Conservation (phyloP, 2,797 vertebrate genomes). For the Rachycentron canadum region DNA sequence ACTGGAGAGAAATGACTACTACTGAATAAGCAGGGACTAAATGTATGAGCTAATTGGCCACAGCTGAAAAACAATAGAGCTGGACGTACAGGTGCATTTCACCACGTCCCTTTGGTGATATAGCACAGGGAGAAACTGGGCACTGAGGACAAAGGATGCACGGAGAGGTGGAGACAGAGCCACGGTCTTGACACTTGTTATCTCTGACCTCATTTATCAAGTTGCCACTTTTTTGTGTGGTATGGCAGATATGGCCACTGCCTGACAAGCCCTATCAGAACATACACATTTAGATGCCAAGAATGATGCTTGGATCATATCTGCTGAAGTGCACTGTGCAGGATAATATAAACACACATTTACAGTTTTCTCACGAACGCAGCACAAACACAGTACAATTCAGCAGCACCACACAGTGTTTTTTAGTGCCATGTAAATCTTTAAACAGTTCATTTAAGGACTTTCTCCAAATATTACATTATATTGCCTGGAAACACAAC, state of each 20-base stretch:
- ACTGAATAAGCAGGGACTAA: conserved; percentile 24
- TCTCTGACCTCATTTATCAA: conserved; percentile 55
- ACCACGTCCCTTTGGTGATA: conserved; percentile 10
- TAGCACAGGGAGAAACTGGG: conserved; percentile 28
- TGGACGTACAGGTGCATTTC: conserved; percentile 22
- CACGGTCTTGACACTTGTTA: conserved; percentile 51
- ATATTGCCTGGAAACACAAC: conserved; percentile 37
- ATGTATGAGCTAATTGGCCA: conserved; percentile 27
- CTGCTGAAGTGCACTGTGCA: conserved; percentile 19
- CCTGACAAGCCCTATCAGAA: conserved; percentile 33
- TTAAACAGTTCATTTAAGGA: conserved; percentile 41
- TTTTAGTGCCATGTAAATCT: conserved; percentile 34
- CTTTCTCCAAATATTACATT: conserved; percentile 33
- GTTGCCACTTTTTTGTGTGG: conserved; percentile 42
- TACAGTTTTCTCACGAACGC: conserved; percentile 31
- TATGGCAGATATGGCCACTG: conserved; percentile 29
- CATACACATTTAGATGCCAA: conserved; percentile 34
- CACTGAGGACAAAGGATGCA: conserved; percentile 15
- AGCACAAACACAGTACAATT: conserved; percentile 15
- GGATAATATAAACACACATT: conserved; percentile 27
- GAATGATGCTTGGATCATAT: conserved; percentile 23
- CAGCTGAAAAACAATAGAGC: conserved; percentile 39
- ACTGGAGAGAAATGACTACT: conserved; percentile 6
- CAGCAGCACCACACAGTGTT: conserved; percentile 12
- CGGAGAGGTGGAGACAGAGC: conserved; percentile 29